Evolutionary conservation across 2,888 invertebrate genomes (phyloP).

Genomic region (Eutolmus rufibarbis): DNA sequence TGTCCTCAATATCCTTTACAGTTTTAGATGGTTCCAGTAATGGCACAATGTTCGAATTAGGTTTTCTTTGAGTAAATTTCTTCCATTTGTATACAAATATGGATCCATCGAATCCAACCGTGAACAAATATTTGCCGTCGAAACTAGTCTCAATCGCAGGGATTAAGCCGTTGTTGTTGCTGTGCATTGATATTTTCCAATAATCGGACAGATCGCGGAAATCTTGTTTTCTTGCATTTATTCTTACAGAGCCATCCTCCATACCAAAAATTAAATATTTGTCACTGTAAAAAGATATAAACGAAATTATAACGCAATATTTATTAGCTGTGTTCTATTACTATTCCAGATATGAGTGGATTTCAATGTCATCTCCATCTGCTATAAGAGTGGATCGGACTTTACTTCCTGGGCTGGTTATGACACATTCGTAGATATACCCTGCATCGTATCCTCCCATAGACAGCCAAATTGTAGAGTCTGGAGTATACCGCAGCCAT

Average conservation of each 20-base stretch:
- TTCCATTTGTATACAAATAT: constrained; percentile 74
- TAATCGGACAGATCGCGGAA: constrained; percentile 70
- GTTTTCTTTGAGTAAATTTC: constrained; percentile 41
- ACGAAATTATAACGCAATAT: background rate
- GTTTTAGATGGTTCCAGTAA: constrained; percentile 43
- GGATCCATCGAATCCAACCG: constrained; percentile 79
- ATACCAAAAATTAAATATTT: constrained; percentile 70
- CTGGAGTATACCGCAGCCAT: constrained; percentile 66
- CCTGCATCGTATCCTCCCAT: constrained; percentile 73
- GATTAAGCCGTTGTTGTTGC: constrained; percentile 73
- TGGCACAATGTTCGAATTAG: background rate
- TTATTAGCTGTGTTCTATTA: constrained; percentile 52
- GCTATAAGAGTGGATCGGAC: constrained; percentile 63
- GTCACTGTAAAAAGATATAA: constrained; percentile 55
- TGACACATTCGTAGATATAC: constrained; percentile 69
- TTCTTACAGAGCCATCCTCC: constrained; percentile 68
- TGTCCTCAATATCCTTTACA: constrained; percentile 47
- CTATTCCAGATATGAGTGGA: constrained; percentile 66
- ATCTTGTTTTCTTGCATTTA: constrained; percentile 64
- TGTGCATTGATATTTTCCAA: constrained; percentile 78
- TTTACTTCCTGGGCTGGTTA: constrained; percentile 58
- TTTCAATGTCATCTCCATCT: constrained; percentile 68
- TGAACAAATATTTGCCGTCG: constrained; percentile 66
- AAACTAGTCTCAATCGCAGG: constrained; percentile 70
- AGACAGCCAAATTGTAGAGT: constrained; percentile 68